A percentile compares a stretch with the other conserved stretches of the same genome.
Evolutionary conservation across 2,888 invertebrate species (phyloP).

Genomic region (Aelia acuminata): DNA sequence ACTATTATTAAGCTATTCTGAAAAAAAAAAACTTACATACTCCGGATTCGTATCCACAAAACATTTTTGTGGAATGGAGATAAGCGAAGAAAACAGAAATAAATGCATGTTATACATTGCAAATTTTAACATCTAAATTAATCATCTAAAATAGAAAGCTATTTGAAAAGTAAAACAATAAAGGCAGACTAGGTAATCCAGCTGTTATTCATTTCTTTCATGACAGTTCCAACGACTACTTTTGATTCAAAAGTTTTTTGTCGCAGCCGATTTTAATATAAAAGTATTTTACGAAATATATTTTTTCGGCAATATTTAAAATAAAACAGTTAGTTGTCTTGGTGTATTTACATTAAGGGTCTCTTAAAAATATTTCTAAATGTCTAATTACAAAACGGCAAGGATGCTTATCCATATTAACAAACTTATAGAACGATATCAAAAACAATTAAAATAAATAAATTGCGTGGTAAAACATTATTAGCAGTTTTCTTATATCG

Average conservation of each 20-base stretch:
- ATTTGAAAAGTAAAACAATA: neutral
- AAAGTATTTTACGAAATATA: too few relatives aligned
- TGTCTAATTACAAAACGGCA: neutral
- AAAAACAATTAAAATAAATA: neutral
- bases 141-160: neutral
- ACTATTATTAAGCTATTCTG: neutral
- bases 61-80: neutral
- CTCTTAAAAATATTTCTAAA: neutral
- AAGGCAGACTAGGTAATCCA: slow-evolving; percentile 19
- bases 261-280: neutral
- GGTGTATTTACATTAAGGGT: neutral
- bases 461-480: neutral
- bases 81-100: neutral
- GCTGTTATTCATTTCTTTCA: neutral
- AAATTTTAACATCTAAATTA: neutral
- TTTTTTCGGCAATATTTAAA: too few relatives aligned
- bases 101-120: neutral
- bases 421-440: neutral
- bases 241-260: neutral
- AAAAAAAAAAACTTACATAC: slow-evolving; percentile 40
- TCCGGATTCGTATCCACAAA: slow-evolving; percentile 5
- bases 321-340: too few relatives aligned
- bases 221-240: neutral
- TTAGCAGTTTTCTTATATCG: neutral
- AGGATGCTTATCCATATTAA: neutral